phyloP scores from a whole-genome alignment of 2,888 invertebrate genomes.

The Frankliniella fusca region DNA sequence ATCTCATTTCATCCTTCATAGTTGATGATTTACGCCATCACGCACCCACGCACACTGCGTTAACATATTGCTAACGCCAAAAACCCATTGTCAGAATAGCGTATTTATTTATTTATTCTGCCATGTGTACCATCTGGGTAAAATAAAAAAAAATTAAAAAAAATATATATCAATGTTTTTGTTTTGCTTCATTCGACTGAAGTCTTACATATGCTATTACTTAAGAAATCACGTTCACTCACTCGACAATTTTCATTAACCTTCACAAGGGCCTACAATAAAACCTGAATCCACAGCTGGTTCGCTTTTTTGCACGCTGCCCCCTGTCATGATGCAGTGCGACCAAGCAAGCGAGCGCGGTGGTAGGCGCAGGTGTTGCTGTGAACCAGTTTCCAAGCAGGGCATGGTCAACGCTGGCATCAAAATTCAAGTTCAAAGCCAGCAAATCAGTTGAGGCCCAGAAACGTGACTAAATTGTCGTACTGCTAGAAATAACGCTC shows the following conservation, averaged over 20 bases:
- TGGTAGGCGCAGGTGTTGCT: background rate
- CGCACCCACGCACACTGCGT: background rate
- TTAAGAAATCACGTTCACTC: too few relatives aligned
- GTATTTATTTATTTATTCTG: constrained; percentile 18
- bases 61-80: constrained; percentile 6
- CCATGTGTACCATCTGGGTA: constrained; percentile 7
- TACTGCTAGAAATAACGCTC: too few relatives aligned
- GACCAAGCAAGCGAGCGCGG: background rate
- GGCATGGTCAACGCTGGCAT: background rate
- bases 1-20: background rate
- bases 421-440: background rate
- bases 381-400: constrained; percentile 20
- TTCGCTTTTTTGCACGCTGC: background rate
- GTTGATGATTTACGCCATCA: background rate
- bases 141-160: background rate
- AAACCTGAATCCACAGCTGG: too few relatives aligned
- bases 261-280: too few relatives aligned
- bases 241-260: too few relatives aligned
- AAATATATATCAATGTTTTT: background rate
- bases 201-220: too few relatives aligned
- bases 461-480: too few relatives aligned
- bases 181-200: background rate
- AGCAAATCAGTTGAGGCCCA: background rate
- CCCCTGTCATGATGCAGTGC: background rate
- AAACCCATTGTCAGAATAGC: background rate